Conservation (phyloP, 1,140 invertebrate species). For the Papilio polytes region DNA sequence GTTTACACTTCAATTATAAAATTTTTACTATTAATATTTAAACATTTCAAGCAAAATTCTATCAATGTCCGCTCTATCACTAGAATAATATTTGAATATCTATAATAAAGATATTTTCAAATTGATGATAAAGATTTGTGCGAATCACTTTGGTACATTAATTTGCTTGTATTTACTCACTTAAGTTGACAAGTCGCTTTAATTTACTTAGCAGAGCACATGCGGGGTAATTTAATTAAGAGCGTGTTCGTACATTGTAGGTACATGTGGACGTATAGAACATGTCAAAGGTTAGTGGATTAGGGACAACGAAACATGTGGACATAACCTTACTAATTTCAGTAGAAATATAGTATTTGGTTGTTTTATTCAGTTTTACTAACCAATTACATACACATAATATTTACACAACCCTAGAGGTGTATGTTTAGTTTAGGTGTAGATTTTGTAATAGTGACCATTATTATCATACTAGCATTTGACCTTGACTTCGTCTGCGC, state of each 20-base stretch:
- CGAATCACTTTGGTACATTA: slow-evolving; percentile 1
- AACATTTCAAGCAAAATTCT: no score
- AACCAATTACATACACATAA: background rate
- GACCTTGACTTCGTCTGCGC: no score
- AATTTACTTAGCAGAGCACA: slow-evolving; percentile 25
- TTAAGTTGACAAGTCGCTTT: slow-evolving; percentile 11
- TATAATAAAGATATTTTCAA: background rate
- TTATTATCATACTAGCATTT: no score
- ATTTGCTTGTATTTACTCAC: slow-evolving; percentile 17
- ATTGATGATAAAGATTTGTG: background rate
- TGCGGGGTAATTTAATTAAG: slow-evolving; percentile 8
- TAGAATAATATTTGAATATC: no score
- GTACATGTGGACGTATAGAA: background rate
- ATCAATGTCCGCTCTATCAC: no score
- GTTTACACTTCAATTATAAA: no score
- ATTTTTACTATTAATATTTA: no score
- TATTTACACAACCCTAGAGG: no score
- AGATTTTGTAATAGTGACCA: no score
- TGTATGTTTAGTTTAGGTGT: no score
- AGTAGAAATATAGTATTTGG: background rate
- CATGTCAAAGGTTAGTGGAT: slow-evolving; percentile 12
- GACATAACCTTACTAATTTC: slow-evolving; percentile 9
- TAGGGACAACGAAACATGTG: slow-evolving; percentile 2
- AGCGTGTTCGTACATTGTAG: background rate
- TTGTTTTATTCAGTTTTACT: no score